A percentile compares a stretch with the other conserved stretches of the same genome.
These are phyloP conservation scores for Morone chrysops DNA, from an alignment of 2,113 vertebrate species.

Conservation along the genomic window DNA sequence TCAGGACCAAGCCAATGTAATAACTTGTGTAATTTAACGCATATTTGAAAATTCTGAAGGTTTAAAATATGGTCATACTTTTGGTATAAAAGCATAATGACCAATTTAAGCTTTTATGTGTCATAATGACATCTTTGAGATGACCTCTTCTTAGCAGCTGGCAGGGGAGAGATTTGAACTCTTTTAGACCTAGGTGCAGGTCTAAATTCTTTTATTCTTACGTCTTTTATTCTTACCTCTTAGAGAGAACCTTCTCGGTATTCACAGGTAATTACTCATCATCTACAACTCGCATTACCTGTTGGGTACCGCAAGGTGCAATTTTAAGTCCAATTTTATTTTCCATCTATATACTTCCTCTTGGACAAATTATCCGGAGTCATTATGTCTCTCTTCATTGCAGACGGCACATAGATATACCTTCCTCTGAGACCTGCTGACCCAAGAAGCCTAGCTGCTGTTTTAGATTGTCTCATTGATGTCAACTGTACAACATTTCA, in stretches of 20 bases:
- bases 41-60: not conserved
- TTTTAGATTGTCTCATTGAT: not conserved
- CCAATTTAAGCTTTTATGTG: too few species aligned
- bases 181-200: not conserved
- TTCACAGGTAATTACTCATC: not conserved
- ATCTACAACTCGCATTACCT: not conserved
- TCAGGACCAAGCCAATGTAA: constrained; percentile 9
- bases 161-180: too few species aligned
- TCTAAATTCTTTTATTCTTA: not conserved
- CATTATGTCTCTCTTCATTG: not conserved
- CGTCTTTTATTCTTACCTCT: not conserved
- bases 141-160: too few species aligned
- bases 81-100: too few species aligned
- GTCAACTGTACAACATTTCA: not conserved
- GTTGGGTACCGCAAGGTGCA: not conserved
- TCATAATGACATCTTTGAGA: too few species aligned
- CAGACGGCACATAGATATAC: not conserved
- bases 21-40: constrained; percentile 6
- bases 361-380: not conserved
- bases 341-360: not conserved
- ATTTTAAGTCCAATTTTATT: not conserved
- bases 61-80: not conserved
- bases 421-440: not conserved
- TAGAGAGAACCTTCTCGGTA: not conserved
- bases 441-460: not conserved